Evolutionary conservation across 2,113 vertebrate species (phyloP).

Genomic region (Tretioscincus oriximinensis): DNA sequence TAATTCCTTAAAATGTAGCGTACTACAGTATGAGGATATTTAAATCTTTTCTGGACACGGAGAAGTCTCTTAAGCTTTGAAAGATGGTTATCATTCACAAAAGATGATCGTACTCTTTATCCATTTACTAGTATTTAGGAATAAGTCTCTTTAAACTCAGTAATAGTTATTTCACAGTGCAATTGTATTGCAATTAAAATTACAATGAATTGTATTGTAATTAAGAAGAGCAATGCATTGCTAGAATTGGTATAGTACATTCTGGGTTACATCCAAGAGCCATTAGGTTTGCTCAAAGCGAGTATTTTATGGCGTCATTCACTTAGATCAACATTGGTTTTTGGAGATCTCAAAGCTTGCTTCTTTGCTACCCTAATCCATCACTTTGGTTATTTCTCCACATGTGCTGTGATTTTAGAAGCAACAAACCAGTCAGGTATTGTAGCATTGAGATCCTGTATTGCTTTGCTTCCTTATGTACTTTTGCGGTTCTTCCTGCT

Average conservation of each 20-base stretch:
- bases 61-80: constrained; percentile 5
- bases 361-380: constrained; percentile 72
- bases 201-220: background rate
- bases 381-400: constrained; percentile 78
- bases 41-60: background rate
- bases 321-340: constrained; percentile 61
- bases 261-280: constrained; percentile 42
- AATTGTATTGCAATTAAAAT: background rate
- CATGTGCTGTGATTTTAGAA: constrained; percentile 85
- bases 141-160: background rate
- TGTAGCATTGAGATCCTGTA: constrained; percentile 76
- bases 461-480: constrained; percentile 33
- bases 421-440: constrained; percentile 87
- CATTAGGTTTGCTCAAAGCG: constrained; percentile 38
- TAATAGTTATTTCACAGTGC: background rate
- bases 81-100: background rate
- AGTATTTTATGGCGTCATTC: constrained; percentile 42
- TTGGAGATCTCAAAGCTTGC: constrained; percentile 58
- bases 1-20: constrained; percentile 1
- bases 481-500: constrained; percentile 57
- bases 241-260: constrained; percentile 24
- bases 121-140: background rate
- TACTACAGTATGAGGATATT: background rate
- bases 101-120: background rate
- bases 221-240: constrained; percentile 12